phyloP scores from a whole-genome alignment of 2,888 invertebrate species.

The Morinoia aosen region DNA sequence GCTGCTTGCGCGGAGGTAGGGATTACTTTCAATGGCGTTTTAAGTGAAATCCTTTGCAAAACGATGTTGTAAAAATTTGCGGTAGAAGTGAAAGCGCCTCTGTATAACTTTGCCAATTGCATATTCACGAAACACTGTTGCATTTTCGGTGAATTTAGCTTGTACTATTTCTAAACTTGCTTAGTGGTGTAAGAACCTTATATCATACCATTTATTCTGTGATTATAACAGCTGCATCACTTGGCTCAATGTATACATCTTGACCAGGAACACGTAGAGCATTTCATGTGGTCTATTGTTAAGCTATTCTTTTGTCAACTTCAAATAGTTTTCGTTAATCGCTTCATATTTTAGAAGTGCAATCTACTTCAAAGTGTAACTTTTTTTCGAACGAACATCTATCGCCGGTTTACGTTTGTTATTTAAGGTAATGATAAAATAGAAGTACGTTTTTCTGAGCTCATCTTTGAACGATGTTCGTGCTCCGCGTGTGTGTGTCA shows the following conservation, averaged over 20 bases:
- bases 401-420: neutral
- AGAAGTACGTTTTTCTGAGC: neutral
- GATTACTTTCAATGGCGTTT: neutral
- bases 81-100: neutral
- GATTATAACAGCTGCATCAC: constrained; percentile 3
- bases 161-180: neutral
- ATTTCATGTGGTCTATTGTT: neutral
- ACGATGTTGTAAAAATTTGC: neutral
- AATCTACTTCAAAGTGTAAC: neutral
- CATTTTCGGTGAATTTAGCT: neutral
- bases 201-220: neutral
- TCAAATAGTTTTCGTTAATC: neutral
- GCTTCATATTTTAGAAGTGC: neutral
- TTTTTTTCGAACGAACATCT: neutral
- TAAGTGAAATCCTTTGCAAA: neutral
- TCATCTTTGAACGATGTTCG: neutral
- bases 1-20: neutral
- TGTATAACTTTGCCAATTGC: neutral
- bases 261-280: neutral
- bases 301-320: neutral
- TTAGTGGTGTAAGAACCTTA: neutral
- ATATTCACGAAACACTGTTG: constrained; percentile 6
- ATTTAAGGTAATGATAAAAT: neutral
- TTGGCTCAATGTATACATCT: neutral
- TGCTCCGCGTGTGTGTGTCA: neutral